Evolutionary conservation across 2,113 vertebrate genomes (phyloP).

Genomic region (Passer montanus): DNA sequence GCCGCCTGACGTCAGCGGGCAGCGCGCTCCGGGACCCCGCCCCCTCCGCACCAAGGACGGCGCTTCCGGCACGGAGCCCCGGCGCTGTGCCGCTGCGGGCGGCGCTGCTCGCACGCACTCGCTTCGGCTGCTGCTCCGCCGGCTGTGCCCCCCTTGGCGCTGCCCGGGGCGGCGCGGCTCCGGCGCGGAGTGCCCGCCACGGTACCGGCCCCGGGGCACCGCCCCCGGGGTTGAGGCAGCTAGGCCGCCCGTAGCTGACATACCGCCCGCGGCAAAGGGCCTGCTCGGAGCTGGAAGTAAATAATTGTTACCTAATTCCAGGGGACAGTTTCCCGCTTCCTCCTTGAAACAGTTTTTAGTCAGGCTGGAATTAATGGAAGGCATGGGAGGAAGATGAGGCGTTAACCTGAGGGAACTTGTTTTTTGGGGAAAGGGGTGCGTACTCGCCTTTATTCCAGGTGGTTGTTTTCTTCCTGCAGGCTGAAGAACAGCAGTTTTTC

Average conservation of each 20-base stretch:
- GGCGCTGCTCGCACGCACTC: background rate
- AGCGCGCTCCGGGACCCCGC: background rate
- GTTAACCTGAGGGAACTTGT: background rate
- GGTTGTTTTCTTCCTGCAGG: background rate
- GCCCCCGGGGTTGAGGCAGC: rapidly evolving
- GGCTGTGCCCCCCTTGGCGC: background rate
- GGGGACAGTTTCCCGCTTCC: background rate
- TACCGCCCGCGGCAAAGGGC: too few species aligned
- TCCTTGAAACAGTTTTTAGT: too few species aligned
- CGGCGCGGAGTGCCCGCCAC: background rate
- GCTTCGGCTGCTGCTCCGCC: background rate
- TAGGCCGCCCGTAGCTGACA: rapidly evolving
- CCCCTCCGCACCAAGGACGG: background rate
- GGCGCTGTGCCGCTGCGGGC: background rate
- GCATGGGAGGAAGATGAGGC: rapidly evolving
- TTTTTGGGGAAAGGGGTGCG: background rate
- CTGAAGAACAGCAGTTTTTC: background rate
- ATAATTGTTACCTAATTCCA: rapidly evolving
- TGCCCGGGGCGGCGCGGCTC: background rate
- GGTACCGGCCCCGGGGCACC: rapidly evolving
- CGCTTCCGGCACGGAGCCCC: background rate
- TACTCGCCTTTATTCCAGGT: background rate
- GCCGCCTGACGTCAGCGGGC: too few species aligned
- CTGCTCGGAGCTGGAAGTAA: background rate
- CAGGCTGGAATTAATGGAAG: rapidly evolving